Base-by-base conservation (phyloP, 2,888 invertebrate genomes). In the Pheosia tremula region DNA sequence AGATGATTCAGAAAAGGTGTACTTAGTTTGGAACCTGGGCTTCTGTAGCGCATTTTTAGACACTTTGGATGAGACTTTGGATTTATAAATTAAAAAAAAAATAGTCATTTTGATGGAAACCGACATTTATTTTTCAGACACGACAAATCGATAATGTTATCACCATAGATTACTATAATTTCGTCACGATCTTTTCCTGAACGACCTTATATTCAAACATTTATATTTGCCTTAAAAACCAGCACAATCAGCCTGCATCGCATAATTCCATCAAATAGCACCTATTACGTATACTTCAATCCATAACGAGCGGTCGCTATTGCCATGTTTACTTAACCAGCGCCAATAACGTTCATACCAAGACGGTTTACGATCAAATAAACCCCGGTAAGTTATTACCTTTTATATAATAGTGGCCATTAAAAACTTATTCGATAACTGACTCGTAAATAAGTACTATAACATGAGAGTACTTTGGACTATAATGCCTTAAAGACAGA, bases 321-420 rank as follows among this genome's bases (percentile, higher is more conserved):
- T 55, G 55, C 55, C 39, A 41, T 39, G 55, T 38, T 55, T 55
- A 55, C 55, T 55, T 55, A 55, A 39, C 8, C 39, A 55, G 55
- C 55, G 39, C 39, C 55, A 55, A 55, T 55, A 55, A 55, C 55
- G 55, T 3, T 39, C 55, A n/a, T 36, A 54, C 37, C 55, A 13
- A 55, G 55, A 54, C 41, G 59, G 9, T 72, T 74, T 71, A 72
- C 63, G 74, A 71, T 53, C 62, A 11, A 56, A 68, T 74, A 66
- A 71, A 62, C 52, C 62, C 61, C 56, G 39, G 45, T 9, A 64
- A 65, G 62, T 64, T 71, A 70, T 64, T 73, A 62, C 59, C 49
- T 52, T 57, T 63, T 37, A 69, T 62, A 63, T 62, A 59, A 71
- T 71, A 66, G 64, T 61, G 57, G 59, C 43, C 57, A 71, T 72